Percentiles rank a stretch among this genome's conserved stretches.
phyloP scores from a whole-genome alignment of 2,888 invertebrate genomes.

The Quadriops clusia region DNA sequence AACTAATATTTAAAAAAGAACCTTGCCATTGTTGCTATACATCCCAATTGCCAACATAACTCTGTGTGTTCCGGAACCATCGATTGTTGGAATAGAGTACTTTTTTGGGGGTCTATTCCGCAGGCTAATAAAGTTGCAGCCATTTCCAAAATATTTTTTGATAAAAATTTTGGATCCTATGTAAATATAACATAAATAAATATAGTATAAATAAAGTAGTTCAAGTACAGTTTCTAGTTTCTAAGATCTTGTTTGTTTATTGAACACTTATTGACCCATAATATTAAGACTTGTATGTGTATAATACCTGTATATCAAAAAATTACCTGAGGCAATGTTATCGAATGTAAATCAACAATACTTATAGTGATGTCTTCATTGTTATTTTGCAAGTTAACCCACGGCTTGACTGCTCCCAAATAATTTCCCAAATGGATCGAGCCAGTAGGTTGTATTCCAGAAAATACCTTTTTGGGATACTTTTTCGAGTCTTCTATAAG shows the following conservation, averaged over 20 bases:
- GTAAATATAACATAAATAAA: slow-evolving; percentile 7
- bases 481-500: no score
- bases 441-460: slow-evolving; percentile 96
- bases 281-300: no score
- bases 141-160: slow-evolving; percentile 58
- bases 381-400: slow-evolving; percentile 68
- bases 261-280: no score
- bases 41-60: slow-evolving; percentile 78
- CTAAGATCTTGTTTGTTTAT: no score
- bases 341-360: slow-evolving; percentile 87
- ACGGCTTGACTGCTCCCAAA: slow-evolving; percentile 81
- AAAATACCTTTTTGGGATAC: slow-evolving; percentile 55
- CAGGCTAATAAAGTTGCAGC: slow-evolving; percentile 80
- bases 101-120: slow-evolving; percentile 74
- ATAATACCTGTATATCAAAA: not conserved
- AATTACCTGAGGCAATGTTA: slow-evolving; percentile 68
- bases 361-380: slow-evolving; percentile 63
- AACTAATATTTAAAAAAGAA: slow-evolving; percentile 16
- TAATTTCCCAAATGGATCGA: slow-evolving; percentile 92
- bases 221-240: no score
- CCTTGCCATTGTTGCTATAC: slow-evolving; percentile 67
- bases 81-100: slow-evolving; percentile 82
- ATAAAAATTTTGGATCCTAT: slow-evolving; percentile 49
- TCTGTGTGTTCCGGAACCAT: slow-evolving; percentile 74
- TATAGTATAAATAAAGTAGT: not conserved